Evolutionary conservation across 1,140 invertebrate genomes (phyloP).

Genomic region (Saccostrea glomerata): DNA sequence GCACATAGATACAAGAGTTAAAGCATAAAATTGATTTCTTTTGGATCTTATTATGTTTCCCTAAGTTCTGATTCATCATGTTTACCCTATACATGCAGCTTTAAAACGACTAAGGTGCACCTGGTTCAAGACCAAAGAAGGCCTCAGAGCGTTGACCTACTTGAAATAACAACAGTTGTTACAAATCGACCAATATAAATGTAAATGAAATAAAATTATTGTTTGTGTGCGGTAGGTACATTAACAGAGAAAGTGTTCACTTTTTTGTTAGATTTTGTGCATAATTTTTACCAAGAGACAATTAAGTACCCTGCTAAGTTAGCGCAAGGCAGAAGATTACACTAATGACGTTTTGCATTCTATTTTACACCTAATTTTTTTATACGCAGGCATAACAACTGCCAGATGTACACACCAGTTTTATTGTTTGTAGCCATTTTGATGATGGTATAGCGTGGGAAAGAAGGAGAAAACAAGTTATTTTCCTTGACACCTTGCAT

Average conservation of each 20-base stretch:
- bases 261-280: neutral
- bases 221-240: neutral
- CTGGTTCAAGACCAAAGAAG: too few species aligned
- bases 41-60: too few species aligned
- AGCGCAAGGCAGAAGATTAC: neutral
- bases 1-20: too few species aligned
- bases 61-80: too few species aligned
- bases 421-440: constrained; percentile 11
- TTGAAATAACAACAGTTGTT: neutral
- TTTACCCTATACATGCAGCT: too few species aligned
- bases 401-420: neutral
- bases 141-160: too few species aligned
- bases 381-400: neutral
- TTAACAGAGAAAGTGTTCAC: too few species aligned
- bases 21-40: too few species aligned
- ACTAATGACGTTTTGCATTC: constrained; percentile 20
- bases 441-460: constrained; percentile 1
- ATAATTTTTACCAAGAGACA: neutral
- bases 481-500: neutral
- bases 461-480: neutral
- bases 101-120: too few species aligned
- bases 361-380: constrained; percentile 19
- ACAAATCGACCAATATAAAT: constrained; percentile 4
- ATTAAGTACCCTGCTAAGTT: neutral
- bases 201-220: neutral